Conservation (phyloP, 92 coral and sea anemone genomes). For the Zoanthus sociatus region DNA sequence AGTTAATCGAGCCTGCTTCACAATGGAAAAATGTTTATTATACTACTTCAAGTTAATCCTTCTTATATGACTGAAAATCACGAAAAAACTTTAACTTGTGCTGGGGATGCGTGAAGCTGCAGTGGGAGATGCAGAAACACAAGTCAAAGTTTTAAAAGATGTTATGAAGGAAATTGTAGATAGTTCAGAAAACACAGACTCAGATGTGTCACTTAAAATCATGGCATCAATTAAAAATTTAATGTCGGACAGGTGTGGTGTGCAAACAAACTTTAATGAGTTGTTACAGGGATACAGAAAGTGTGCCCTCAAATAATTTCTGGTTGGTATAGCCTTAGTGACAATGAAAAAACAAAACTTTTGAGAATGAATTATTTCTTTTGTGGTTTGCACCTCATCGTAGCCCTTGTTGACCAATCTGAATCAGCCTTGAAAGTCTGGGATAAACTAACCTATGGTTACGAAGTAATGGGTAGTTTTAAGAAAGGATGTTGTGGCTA, state of each 20-base stretch:
- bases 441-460: constrained; percentile 39
- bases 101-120: constrained; percentile 29
- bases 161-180: constrained; percentile 1
- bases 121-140: constrained; percentile 31
- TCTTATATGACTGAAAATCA: too few relatives aligned
- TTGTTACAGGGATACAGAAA: constrained; percentile 3
- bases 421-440: constrained; percentile 46
- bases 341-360: neutral
- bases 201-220: neutral
- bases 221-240: constrained; percentile 4
- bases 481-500: constrained; percentile 12
- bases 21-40: neutral
- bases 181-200: neutral
- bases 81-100: neutral
- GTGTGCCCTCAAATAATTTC: constrained; percentile 19
- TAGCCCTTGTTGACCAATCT: constrained; percentile 3
- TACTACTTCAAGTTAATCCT: too few relatives aligned
- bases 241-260: neutral
- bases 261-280: constrained; percentile 25
- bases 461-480: constrained; percentile 32
- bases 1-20: neutral
- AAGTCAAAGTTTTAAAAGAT: constrained; percentile 16
- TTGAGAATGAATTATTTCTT: neutral
- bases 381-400: neutral
- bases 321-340: neutral